Evolutionary conservation across 2,888 invertebrate species (phyloP), one percentile per base, ranked within the genome.

Genomic region (Philopedon plagiatum): DNA sequence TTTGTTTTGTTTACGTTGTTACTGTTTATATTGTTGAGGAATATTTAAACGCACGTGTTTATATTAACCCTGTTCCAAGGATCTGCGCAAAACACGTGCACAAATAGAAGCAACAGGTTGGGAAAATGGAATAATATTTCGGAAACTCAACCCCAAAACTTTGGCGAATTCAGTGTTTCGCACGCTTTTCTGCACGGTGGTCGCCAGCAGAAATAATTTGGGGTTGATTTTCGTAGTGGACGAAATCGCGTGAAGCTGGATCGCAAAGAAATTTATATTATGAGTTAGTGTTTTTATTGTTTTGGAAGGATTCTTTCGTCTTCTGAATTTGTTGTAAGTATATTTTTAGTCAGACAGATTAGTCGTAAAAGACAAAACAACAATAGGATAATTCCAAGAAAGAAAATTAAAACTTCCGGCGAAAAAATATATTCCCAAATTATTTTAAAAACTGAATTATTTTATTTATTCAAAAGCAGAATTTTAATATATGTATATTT

Each of bases 41-140:
- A 19, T 19, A 19, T 26, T 7, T 23, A n/a, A n/a, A 49, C 7
- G 15, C 58, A 66, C 58, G 58, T 66, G 66, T 9, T 44, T 11
- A 2, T 18, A 56, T 29, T 34, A 8, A 34, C 26, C 32, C 32
- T n/a, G 18, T 7, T 18, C 8, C 34, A 34, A n/a, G n/a, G 29
- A 56, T 69, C 29, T 62, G 69, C 69, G 69, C 62, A 39, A 49
- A 60, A 62, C 70, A 70, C 70, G 70, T 70, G 70, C 18, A 39
- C 56, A 18, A 62, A 41, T 19, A 54, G 23, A 54, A 68, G 69
- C 70, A 70, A 70, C 70, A 70, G 58, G 70, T 70, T 29, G 70
- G 13, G 9, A 39, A 56, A 62, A 46, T 23, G 49, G 39, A 32
- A 15, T 23, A 15, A 44, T 49, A 51, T 70, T 64, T 37, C 29